These are phyloP conservation scores for Drosophila bunnanda DNA, from an alignment of 2,888 invertebrate genomes.

Conservation along the genomic window DNA sequence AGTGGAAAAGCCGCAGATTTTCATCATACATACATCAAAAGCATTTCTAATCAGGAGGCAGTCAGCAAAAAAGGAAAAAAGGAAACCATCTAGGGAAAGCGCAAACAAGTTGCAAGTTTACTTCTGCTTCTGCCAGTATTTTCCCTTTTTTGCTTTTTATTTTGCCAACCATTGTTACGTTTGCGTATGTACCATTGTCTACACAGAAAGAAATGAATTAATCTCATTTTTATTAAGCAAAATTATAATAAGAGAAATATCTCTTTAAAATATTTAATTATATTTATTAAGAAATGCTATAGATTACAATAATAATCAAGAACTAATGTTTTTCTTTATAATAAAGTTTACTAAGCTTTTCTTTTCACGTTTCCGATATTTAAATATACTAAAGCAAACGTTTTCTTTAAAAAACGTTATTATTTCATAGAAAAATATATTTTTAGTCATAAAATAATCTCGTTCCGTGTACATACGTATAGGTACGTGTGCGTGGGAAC, in stretches of 20 bases:
- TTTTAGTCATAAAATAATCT: not conserved
- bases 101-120: slow-evolving; percentile 73
- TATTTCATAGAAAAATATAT: not conserved
- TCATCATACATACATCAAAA: slow-evolving; percentile 66
- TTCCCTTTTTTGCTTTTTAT: slow-evolving; percentile 40
- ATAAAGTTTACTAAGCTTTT: not conserved
- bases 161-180: slow-evolving; percentile 25
- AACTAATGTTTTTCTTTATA: not conserved
- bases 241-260: not conserved
- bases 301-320: not conserved
- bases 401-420: not conserved
- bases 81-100: slow-evolving; percentile 8
- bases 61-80: slow-evolving; percentile 25
- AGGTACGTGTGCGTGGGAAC: slow-evolving; percentile 49
- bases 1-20: slow-evolving; percentile 60
- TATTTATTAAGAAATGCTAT: not conserved
- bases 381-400: not conserved
- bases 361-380: too few species aligned
- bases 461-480: slow-evolving; percentile 8
- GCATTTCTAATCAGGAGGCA: slow-evolving; percentile 62
- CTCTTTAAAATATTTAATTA: not conserved
- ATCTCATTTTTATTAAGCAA: too few species aligned
- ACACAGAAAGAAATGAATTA: slow-evolving; percentile 6
- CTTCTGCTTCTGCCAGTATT: slow-evolving; percentile 31
- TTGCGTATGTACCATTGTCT: slow-evolving; percentile 12